These are phyloP conservation scores for Brotogeris chrysoptera DNA, from an alignment of 2,797 vertebrate genomes.

Conservation along the genomic window DNA sequence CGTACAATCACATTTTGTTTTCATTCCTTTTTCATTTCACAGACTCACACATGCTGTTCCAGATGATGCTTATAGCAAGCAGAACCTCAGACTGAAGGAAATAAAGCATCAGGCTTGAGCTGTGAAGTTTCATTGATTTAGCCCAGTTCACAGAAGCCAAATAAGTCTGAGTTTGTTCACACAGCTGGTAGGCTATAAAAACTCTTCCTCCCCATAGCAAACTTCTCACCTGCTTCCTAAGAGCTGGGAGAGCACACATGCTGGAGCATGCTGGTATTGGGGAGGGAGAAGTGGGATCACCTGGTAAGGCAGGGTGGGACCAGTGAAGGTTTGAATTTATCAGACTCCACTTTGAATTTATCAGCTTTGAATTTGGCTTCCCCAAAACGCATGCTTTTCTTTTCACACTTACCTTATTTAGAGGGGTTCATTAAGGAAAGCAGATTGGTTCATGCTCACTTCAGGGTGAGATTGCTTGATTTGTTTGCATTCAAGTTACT, in stretches of 20 bases:
- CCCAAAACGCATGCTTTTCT: not conserved
- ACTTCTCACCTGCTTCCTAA: not conserved
- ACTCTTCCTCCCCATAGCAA: not conserved
- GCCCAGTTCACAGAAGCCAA: conserved; percentile 34
- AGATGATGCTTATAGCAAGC: conserved; percentile 17
- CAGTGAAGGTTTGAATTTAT: not conserved
- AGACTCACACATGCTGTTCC: conserved; percentile 40
- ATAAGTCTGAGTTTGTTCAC: conserved; percentile 45
- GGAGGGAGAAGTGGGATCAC: not conserved
- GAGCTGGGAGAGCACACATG: not conserved
- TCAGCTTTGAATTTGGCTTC: not conserved
- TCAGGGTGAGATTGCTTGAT: not conserved
- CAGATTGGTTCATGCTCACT: not conserved
- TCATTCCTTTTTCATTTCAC: conserved; percentile 42
- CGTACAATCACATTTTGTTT: conserved; percentile 65
- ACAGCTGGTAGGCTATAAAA: conserved; percentile 25
- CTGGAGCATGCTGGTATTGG: not conserved
- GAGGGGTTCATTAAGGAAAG: not conserved
- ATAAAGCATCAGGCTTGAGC: conserved; percentile 34
- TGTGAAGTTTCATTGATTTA: conserved; percentile 55
- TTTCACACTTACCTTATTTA: not conserved
- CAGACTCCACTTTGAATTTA: not conserved
- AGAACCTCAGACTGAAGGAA: conserved; percentile 37
- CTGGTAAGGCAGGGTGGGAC: not conserved
- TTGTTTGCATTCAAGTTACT: conserved; percentile 18